Conservation (phyloP, 2,888 invertebrate species). For the Drosophila nr. perissopoda region DNA sequence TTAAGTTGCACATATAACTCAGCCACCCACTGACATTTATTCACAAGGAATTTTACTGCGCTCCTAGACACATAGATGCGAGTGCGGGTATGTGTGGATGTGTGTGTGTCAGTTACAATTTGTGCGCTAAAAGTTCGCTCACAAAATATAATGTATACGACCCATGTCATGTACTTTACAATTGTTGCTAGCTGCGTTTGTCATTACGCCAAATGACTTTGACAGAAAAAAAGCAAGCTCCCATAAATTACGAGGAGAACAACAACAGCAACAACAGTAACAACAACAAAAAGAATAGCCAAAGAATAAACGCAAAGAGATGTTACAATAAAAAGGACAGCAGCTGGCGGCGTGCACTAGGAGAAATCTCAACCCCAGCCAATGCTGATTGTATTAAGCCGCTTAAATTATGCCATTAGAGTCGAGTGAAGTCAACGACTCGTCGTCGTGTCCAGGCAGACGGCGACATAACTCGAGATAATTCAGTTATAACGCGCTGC, state of each 20-base stretch:
- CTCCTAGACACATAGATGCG: slow-evolving; percentile 6
- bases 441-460: slow-evolving; percentile 32
- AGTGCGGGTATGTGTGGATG: slow-evolving; percentile 2
- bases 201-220: slow-evolving; percentile 70
- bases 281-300: slow-evolving; percentile 7
- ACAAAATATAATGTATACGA: slow-evolving; percentile 65
- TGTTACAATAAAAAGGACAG: slow-evolving; percentile 33
- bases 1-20: slow-evolving; percentile 81
- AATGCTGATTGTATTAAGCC: slow-evolving; percentile 63
- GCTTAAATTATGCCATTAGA: slow-evolving; percentile 65
- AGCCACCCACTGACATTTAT: slow-evolving; percentile 38
- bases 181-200: slow-evolving; percentile 71
- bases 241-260: slow-evolving; percentile 47
- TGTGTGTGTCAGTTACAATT: slow-evolving; percentile 31
- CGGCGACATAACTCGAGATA: slow-evolving; percentile 69
- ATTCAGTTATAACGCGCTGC: slow-evolving; percentile 67
- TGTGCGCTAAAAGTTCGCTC: slow-evolving; percentile 57
- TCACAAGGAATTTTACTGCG: slow-evolving; percentile 66
- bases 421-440: slow-evolving; percentile 66
- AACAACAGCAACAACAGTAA: slow-evolving; percentile 27
- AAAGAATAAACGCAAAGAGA: slow-evolving; percentile 12
- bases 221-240: slow-evolving; percentile 45
- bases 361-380: slow-evolving; percentile 17
- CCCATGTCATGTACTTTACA: slow-evolving; percentile 74
- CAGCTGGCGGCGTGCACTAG: slow-evolving; percentile 52